Percentiles rank a stretch among this genome's conserved stretches.
Evolutionary conservation across 2,113 vertebrate genomes (phyloP).

Genomic region (Nestor notabilis): DNA sequence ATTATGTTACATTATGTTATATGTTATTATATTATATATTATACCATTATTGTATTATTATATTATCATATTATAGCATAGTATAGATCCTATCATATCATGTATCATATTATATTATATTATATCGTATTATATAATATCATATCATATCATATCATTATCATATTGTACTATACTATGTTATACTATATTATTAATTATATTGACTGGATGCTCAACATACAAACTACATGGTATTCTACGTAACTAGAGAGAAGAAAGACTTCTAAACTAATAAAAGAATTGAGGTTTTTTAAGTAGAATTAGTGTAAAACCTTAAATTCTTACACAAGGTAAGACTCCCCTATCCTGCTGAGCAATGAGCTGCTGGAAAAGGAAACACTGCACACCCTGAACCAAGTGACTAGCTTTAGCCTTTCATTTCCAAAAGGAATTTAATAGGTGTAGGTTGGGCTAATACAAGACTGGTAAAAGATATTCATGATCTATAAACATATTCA

Average conservation of each 20-base stretch:
- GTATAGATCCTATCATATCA: background rate
- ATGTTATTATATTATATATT: background rate
- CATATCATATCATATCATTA: background rate
- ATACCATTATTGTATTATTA: background rate
- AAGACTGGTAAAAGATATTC: background rate
- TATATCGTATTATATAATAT: too few species aligned
- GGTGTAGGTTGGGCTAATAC: background rate
- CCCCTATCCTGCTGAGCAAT: background rate
- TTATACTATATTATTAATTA: too few species aligned
- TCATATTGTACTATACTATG: too few species aligned
- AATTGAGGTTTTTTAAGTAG: background rate
- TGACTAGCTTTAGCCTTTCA: background rate
- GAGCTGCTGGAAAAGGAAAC: background rate
- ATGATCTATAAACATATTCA: background rate
- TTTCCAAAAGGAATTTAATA: background rate
- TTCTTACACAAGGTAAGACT: background rate
- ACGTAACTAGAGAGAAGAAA: background rate
- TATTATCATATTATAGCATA: background rate
- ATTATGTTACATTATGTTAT: background rate
- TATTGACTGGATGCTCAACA: background rate
- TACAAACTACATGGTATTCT: background rate
- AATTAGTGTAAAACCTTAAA: background rate
- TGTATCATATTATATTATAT: background rate
- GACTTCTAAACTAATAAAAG: background rate
- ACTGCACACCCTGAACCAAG: background rate